A percentile compares a stretch with the other conserved stretches of the same genome.
phyloP scores from a whole-genome alignment of 1,140 invertebrate genomes.

The Pararge aegeria region DNA sequence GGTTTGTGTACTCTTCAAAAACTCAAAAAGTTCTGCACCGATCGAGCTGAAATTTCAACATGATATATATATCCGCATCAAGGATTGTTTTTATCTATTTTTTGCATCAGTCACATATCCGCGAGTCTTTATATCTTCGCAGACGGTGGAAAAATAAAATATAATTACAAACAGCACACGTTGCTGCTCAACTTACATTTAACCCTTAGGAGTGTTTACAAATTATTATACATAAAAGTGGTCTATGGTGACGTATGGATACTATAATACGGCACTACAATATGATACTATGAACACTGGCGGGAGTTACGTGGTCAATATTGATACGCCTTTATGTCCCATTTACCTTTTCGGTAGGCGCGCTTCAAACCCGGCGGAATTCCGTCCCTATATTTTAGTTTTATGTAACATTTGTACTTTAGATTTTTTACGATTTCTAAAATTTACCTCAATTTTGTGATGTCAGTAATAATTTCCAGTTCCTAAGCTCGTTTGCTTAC shows the following conservation, averaged over 20 bases:
- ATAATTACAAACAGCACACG: too few species aligned
- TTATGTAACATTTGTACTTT: constrained; percentile 41
- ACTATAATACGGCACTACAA: constrained; percentile 36
- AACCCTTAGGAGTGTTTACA: not conserved
- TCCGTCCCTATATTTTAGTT: constrained; percentile 49
- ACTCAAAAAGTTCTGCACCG: too few species aligned
- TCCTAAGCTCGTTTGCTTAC: too few species aligned
- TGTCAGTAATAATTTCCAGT: too few species aligned
- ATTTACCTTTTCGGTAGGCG: constrained; percentile 63
- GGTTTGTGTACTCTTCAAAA: too few species aligned
- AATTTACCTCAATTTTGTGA: not conserved
- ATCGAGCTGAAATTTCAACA: too few species aligned
- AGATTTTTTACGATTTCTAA: not conserved
- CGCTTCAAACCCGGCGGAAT: constrained; percentile 44
- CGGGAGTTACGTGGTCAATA: constrained; percentile 59
- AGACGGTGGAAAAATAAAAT: too few species aligned
- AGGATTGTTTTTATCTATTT: too few species aligned
- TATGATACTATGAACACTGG: constrained; percentile 48
- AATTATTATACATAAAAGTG: not conserved
- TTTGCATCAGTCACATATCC: too few species aligned
- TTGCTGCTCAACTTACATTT: too few species aligned
- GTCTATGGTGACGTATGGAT: constrained; percentile 2
- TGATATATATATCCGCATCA: too few species aligned
- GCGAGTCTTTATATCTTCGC: too few species aligned
- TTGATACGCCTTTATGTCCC: constrained; percentile 70